Evolutionary conservation across 2,797 vertebrate species (phyloP).

Genomic region (Spheniscus humboldti): DNA sequence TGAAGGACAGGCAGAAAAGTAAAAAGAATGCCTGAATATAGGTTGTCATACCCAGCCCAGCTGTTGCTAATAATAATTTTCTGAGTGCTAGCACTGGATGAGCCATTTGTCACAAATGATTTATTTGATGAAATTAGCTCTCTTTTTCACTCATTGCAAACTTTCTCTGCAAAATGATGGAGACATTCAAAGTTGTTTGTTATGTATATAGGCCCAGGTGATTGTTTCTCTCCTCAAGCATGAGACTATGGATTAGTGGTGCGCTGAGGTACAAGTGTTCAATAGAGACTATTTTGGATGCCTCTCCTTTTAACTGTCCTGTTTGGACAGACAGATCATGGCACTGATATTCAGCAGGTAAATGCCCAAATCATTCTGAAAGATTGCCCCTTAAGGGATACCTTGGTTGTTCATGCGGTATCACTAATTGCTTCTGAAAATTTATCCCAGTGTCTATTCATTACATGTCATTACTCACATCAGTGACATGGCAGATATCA

Average conservation of each 20-base stretch:
- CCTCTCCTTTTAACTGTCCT: not conserved
- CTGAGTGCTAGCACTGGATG: constrained; percentile 15
- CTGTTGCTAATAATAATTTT: constrained; percentile 59
- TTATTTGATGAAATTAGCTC: constrained; percentile 50
- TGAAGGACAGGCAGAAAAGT: constrained; percentile 40
- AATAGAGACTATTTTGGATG: not conserved
- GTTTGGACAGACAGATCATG: not conserved
- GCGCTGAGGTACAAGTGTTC: not conserved
- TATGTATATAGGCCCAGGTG: not conserved
- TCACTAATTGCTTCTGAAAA: constrained; percentile 20
- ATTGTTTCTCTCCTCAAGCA: not conserved
- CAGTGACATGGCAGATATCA: not conserved
- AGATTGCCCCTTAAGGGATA: not conserved
- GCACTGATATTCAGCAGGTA: not conserved
- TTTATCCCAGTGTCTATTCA: not conserved
- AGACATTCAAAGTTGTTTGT: not conserved
- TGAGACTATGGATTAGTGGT: not conserved
- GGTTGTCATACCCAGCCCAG: constrained; percentile 34
- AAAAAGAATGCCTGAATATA: constrained; percentile 33
- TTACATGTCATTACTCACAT: not conserved
- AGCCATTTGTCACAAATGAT: constrained; percentile 50
- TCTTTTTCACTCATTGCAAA: constrained; percentile 18
- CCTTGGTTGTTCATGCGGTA: not conserved
- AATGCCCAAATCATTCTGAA: not conserved
- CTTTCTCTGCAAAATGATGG: not conserved